Conservation (phyloP, 2,888 invertebrate species). For the Seira musarum region DNA sequence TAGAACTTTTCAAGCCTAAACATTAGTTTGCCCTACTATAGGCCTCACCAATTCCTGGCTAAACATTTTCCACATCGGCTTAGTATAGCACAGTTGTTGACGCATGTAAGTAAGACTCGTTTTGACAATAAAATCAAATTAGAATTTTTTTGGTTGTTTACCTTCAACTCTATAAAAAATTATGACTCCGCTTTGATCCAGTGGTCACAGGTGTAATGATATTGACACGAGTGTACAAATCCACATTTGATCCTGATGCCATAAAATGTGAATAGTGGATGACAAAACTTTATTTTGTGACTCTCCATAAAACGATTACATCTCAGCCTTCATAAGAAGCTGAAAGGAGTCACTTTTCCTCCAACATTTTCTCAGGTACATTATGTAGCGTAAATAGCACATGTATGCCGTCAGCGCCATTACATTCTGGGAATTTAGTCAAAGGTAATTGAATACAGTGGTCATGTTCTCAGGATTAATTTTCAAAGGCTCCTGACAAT, state of each 20-base stretch:
- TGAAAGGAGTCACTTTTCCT: too few species aligned
- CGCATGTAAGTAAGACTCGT: not conserved
- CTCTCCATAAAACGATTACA: not conserved
- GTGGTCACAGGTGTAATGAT: constrained; percentile 1
- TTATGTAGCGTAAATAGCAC: too few species aligned
- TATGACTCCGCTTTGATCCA: not conserved
- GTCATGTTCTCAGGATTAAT: not conserved
- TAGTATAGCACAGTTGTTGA: too few species aligned
- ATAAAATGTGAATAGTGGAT: not conserved
- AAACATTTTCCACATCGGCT: too few species aligned
- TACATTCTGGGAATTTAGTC: not conserved
- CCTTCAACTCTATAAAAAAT: constrained; percentile 1
- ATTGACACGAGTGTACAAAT: not conserved
- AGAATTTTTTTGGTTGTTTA: constrained; percentile 15
- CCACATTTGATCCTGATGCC: not conserved
- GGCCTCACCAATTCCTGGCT: too few species aligned
- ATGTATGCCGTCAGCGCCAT: too few species aligned
- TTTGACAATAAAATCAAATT: constrained; percentile 12
- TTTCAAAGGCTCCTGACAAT: not conserved
- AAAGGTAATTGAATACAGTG: constrained; percentile 7
- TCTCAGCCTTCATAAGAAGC: not conserved
- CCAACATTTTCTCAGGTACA: not conserved
- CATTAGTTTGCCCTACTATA: too few species aligned
- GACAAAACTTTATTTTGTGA: not conserved
- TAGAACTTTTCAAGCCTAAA: too few species aligned